These are phyloP conservation scores for Drosophila maculinotata DNA, from an alignment of 2,888 invertebrate species.

Conservation along the genomic window DNA sequence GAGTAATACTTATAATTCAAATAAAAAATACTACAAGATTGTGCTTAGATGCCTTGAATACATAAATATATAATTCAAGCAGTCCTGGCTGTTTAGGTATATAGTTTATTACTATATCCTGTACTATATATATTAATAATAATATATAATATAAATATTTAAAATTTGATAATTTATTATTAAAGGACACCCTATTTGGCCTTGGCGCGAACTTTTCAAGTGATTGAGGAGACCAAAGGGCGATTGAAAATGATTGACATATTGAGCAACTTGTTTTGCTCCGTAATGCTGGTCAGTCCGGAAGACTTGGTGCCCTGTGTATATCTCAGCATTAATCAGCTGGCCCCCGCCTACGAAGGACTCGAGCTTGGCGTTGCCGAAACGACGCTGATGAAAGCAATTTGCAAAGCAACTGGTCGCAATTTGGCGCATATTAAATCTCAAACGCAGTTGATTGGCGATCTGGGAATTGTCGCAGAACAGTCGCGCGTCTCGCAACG, in stretches of 20 bases:
- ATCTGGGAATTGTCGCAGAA: slow-evolving; percentile 96
- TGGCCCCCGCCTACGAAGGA: slow-evolving; percentile 98
- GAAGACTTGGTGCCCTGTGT: slow-evolving; percentile 95
- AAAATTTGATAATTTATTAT: too few species aligned
- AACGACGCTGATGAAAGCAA: slow-evolving; percentile 96
- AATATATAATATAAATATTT: too few species aligned
- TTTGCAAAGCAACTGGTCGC: slow-evolving; percentile 95
- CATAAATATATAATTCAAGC: too few species aligned
- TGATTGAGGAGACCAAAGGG: slow-evolving; percentile 93
- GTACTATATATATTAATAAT: too few species aligned
- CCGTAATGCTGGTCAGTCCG: slow-evolving; percentile 94
- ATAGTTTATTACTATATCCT: too few species aligned
- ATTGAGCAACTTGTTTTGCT: slow-evolving; percentile 95
- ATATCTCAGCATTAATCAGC: slow-evolving; percentile 97
- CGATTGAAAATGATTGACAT: slow-evolving; percentile 96
- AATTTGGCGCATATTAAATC: slow-evolving; percentile 92
- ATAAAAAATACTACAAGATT: too few species aligned
- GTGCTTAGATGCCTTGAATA: too few species aligned
- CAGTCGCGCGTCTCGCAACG: slow-evolving; percentile 93
- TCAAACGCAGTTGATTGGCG: slow-evolving; percentile 88
- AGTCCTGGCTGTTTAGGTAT: too few species aligned
- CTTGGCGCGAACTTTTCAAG: slow-evolving; percentile 94
- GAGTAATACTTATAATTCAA: slow-evolving; percentile 74
- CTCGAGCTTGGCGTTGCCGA: slow-evolving; percentile 97
- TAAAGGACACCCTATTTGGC: slow-evolving; percentile 96